Base-by-base conservation (phyloP, 37 sponge, comb jelly and placozoan genomes). In the Aphrocallistes beatrix region DNA sequence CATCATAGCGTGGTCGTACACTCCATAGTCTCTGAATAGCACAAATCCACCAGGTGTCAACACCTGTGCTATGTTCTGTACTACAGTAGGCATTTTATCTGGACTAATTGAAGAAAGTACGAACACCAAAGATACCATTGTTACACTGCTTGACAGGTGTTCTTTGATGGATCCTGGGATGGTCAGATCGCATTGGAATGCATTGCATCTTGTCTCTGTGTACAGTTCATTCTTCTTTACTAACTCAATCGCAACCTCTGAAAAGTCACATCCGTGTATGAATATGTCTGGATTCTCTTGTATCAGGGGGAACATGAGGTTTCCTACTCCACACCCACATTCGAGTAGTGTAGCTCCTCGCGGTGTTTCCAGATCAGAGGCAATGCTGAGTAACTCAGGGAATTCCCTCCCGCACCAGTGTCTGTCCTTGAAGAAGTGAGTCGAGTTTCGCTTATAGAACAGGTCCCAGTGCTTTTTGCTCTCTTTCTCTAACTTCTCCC, bases 1-100 rank as follows among this genome's bases (percentile, higher is more conserved):
- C 83, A 98, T 87, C 99, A 95, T 95, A 45, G 99, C 99, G 50
- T 98, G 96, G 51, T 98, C 99, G 49, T 91, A 98, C 39, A 98
- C 88, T 0, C 99, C 99, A 82, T 98, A 98, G 88, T 98, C 99
- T 9, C 99, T 86, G 28, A 98, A 87, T 37, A 98, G 86, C 30
- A 95, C 69, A 37, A 51, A 23, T 0, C 99, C 99, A 39, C 96
- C 99, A 36, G 90, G 88, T 42, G 88, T 88, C 82, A 98, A 69
- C 23, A 95, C 90, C 92, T 92, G 39, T 48, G 36, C 45, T 8
- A 97, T 39, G 47, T 97, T 97, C 42, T 82, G 84, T 40, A 97
- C 28, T 21, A 82, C 89, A 38, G 37, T 34, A 3, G 39, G 17
- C 92, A 95, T 90, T 42, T 93, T 98, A 37, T 93, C 91, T 16